A percentile compares a stretch with the other conserved stretches of the same genome.
These are phyloP conservation scores for Microctonus hyperodae DNA, from an alignment of 2,888 invertebrate genomes.

Conservation along the genomic window DNA sequence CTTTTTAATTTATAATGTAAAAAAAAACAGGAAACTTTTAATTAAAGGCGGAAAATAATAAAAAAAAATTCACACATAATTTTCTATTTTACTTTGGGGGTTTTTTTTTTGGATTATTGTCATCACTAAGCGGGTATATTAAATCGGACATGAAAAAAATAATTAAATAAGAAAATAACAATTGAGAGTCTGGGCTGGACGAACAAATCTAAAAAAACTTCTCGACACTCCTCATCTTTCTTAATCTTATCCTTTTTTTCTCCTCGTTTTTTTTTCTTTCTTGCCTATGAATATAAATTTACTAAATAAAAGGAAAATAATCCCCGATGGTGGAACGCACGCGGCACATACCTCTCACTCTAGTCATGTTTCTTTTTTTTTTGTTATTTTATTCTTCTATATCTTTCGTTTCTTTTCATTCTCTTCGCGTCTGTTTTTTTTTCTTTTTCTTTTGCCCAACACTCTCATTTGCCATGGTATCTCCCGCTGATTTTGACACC, in stretches of 20 bases:
- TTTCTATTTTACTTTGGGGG: neutral
- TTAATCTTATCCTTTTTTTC: neutral
- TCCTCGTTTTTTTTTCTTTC: neutral
- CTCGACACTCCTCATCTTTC: neutral
- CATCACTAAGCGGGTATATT: too few relatives aligned
- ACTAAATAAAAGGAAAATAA: constrained; percentile 22
- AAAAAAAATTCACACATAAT: neutral
- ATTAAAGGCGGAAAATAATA: too few relatives aligned
- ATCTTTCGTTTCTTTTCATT: constrained; percentile 1
- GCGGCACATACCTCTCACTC: neutral
- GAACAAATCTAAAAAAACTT: neutral
- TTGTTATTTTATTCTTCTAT: neutral
- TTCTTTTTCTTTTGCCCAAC: too few relatives aligned
- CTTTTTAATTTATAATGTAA: neutral
- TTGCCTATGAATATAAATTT: constrained; percentile 29
- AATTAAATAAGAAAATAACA: constrained; percentile 4
- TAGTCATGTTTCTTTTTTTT: constrained; percentile 8
- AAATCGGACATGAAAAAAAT: too few relatives aligned
- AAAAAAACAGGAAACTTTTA: too few relatives aligned
- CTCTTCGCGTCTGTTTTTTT: constrained; percentile 21
- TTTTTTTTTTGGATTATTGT: too few relatives aligned
- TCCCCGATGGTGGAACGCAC: constrained; percentile 2
- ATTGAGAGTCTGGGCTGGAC: neutral
- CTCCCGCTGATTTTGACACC: constrained; percentile 32
- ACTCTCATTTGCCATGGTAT: constrained; percentile 18